Percentiles rank a stretch among this genome's conserved stretches.
Conservation (phyloP, 2,888 invertebrate genomes). For the Drosophila neonasuta region DNA sequence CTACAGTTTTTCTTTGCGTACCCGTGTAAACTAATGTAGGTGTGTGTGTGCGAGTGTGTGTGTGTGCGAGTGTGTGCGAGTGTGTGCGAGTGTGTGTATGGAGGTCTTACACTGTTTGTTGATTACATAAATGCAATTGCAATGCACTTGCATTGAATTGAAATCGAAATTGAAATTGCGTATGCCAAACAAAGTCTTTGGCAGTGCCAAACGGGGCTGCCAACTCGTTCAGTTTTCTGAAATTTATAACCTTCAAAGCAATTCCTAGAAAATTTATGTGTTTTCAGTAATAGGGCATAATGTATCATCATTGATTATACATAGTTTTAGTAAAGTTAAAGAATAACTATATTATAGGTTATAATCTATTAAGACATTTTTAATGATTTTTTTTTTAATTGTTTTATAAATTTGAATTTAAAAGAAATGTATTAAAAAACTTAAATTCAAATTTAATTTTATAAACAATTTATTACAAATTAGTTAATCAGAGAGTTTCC, state of each 20-base stretch:
- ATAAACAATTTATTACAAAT: no score
- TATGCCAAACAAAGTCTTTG: constrained; percentile 29
- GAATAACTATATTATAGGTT: no score
- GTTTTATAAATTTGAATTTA: no score
- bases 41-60: constrained; percentile 3
- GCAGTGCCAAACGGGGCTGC: not conserved
- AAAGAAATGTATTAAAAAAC: no score
- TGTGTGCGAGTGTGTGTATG: not conserved
- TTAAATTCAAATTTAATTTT: no score
- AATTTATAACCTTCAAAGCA: not conserved
- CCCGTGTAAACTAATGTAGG: not conserved
- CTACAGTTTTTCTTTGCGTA: constrained; percentile 37
- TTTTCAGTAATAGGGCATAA: not conserved
- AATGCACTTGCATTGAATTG: constrained; percentile 54
- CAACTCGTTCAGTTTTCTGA: not conserved
- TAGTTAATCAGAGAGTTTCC: no score
- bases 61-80: not conserved
- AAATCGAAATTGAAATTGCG: constrained; percentile 61
- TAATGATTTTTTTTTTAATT: no score
- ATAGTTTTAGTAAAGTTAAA: no score
- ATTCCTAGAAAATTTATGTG: not conserved
- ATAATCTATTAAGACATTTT: no score
- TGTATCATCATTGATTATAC: no score
- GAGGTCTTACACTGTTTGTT: constrained; percentile 42
- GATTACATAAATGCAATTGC: constrained; percentile 73